A percentile compares a stretch with the other conserved stretches of the same genome.
Evolutionary conservation across 2,888 invertebrate genomes (phyloP).

Genomic region (Limnephilus rhombicus): DNA sequence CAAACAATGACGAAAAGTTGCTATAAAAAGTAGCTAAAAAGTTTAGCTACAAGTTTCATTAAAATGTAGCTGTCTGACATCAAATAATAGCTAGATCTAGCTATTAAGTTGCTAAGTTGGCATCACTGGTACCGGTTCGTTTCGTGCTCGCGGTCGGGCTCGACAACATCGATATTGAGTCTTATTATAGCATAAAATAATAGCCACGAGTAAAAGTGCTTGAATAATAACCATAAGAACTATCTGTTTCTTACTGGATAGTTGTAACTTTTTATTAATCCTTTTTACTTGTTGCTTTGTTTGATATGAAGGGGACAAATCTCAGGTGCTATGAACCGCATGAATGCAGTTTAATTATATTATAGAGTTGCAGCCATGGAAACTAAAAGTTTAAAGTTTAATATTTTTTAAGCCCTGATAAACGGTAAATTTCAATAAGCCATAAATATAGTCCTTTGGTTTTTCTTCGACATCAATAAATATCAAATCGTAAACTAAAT

Average conservation of each 20-base stretch:
- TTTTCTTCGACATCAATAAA: background rate
- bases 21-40: too few species aligned
- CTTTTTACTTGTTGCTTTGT: constrained; percentile 17
- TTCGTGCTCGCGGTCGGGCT: constrained; percentile 23
- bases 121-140: constrained; percentile 50
- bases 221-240: background rate
- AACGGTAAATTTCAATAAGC: background rate
- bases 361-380: constrained; percentile 13
- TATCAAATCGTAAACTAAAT: background rate
- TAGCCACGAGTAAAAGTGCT: background rate
- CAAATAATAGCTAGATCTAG: too few species aligned
- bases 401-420: background rate
- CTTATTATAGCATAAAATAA: background rate
- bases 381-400: background rate
- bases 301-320: background rate
- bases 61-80: too few species aligned
- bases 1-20: too few species aligned
- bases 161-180: background rate
- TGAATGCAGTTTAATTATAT: constrained; percentile 32
- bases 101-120: too few species aligned
- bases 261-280: background rate
- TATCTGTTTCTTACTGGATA: background rate
- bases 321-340: constrained; percentile 52
- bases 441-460: background rate
- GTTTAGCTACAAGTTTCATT: too few species aligned